Percentiles rank a stretch among this genome's conserved stretches.
These are phyloP conservation scores for Catostylus mosaicus DNA, from an alignment of 30 jellyfish, hydroid and myxozoan genomes.

Conservation along the genomic window DNA sequence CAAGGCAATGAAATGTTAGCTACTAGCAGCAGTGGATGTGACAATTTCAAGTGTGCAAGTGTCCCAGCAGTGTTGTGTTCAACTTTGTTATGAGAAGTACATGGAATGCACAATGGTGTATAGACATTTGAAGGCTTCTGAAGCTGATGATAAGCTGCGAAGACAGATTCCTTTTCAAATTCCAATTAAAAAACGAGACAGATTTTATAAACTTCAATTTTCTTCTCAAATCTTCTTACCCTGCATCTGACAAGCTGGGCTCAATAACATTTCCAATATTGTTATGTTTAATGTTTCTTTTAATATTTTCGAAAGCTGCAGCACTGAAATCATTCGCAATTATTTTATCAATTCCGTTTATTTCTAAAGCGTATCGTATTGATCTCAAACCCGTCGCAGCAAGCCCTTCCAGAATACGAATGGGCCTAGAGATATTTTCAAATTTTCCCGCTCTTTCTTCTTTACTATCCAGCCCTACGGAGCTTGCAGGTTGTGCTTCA, in stretches of 20 bases:
- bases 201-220: too few species aligned
- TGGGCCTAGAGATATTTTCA: neutral
- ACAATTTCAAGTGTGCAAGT: too few species aligned
- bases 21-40: too few species aligned
- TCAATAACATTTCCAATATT: conserved; percentile 49
- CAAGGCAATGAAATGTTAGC: too few species aligned
- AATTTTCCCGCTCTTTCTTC: neutral
- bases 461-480: neutral
- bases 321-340: conserved; percentile 88
- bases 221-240: conserved; percentile 65
- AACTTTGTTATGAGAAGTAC: too few species aligned
- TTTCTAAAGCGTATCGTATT: conserved; percentile 86
- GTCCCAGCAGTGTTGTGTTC: too few species aligned
- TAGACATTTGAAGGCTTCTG: too few species aligned
- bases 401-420: conserved; percentile 82
- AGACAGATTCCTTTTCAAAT: too few species aligned
- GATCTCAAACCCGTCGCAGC: conserved; percentile 98
- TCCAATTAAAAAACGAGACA: too few species aligned
- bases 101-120: too few species aligned
- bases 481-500: neutral
- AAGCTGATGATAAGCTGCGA: too few species aligned
- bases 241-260: conserved; percentile 82
- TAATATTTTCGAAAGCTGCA: conserved; percentile 82
- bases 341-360: conserved; percentile 52
- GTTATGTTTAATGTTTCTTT: conserved; percentile 67